Evolutionary conservation across 1,140 invertebrate genomes (phyloP), one percentile per base, ranked within the genome.

Genomic region (Megalonaias nervosa): DNA sequence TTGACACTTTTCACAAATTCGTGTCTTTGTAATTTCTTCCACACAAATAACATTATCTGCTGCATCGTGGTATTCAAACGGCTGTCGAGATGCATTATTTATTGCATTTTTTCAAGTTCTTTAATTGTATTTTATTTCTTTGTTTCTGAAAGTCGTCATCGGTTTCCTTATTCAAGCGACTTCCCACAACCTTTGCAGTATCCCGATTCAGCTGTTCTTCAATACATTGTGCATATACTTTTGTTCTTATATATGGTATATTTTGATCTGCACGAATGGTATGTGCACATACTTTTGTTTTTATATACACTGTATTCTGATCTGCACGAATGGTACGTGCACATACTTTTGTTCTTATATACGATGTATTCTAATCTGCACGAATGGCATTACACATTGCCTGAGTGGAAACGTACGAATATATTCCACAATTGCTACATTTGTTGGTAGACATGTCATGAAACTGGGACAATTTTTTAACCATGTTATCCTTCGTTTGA

Each of bases 1-100:
- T 75, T 67, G 12, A 75, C 57, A 59, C 66, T 68, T 2, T 75
- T 21, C 15, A 68, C 73, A n/a, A 75, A 68, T 1, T 75, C 73
- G n/a, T 62, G 65, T 60, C 61, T 75, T 75, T 11, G 23, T 23
- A 56, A 75, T 67, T 61, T 75, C 73, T 61, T 75, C 73, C 16
- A 75, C 65, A 21, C 48, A 60, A 14, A 75, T 60, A 4, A 75
- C 67, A 26, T 74, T 48, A 26, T 74, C 72, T 17, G 72, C 72
- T 5, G 23, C 15, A n/a, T 74, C 58, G 57, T n/a, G 12, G 2
- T 38, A 14, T 57, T 13, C 57, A 13, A 26, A 60, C 19, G 31
- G 15, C 26, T 13, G 12, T 15, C 16, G 16, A 17, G 64, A 57
- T 31, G n/a, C 19, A 48, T 62, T 62, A 16, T 61, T 55, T 61